Conservation (phyloP, 2,888 invertebrate species). For the Sicus ferrugineus region DNA sequence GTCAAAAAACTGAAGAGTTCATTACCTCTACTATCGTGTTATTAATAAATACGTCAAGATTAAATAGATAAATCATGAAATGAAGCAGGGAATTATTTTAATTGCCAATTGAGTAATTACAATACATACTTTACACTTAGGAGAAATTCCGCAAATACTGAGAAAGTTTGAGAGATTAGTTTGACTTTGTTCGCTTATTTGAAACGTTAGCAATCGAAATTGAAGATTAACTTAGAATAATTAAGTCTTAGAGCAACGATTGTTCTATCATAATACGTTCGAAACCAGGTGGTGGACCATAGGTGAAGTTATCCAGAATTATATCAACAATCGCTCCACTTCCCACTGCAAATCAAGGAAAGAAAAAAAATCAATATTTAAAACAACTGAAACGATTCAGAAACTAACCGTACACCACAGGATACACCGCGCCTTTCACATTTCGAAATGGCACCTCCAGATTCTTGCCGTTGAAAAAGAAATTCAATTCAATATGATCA, state of each 20-base stretch:
- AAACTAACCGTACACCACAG: constrained; percentile 86
- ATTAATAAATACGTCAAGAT: no score
- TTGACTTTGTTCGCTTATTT: constrained; percentile 1
- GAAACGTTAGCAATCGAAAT: background rate
- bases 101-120: no score
- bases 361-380: constrained; percentile 32
- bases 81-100: no score
- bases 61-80: no score
- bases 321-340: constrained; percentile 97
- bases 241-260: constrained; percentile 89
- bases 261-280: constrained; percentile 97
- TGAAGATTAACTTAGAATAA: background rate
- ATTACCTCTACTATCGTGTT: no score
- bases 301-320: constrained; percentile 87
- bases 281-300: constrained; percentile 85
- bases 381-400: background rate
- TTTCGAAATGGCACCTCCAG: constrained; percentile 86
- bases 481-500: constrained; percentile 95
- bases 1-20: no score
- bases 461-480: constrained; percentile 90
- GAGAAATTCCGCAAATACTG: no score
- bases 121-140: no score
- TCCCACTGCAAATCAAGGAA: constrained; percentile 78
- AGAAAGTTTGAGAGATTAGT: background rate
- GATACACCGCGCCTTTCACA: constrained; percentile 89